phyloP scores from a whole-genome alignment of 2,797 vertebrate species.

The Cetoscarus ocellatus region DNA sequence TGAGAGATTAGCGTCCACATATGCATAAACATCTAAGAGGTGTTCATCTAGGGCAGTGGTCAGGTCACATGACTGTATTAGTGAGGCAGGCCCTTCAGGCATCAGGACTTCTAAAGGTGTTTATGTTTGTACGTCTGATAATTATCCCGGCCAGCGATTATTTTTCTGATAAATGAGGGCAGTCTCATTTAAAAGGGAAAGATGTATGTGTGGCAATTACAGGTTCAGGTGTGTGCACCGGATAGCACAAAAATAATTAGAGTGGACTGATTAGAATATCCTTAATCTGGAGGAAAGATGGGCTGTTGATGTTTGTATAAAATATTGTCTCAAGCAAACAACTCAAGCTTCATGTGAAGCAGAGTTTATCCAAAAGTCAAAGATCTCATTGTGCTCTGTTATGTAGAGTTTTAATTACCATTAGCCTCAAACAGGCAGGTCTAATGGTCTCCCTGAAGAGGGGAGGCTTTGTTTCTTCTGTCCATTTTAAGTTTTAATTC shows the following conservation, averaged over 20 bases:
- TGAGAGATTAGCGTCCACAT: constrained; percentile 80
- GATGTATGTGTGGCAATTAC: constrained; percentile 64
- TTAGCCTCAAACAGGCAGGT: constrained; percentile 48
- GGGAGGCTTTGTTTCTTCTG: constrained; percentile 52
- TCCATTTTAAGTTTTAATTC: constrained; percentile 34
- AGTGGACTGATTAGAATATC: constrained; percentile 75
- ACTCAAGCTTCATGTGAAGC: constrained; percentile 36
- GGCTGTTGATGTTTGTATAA: constrained; percentile 72
- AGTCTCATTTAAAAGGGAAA: constrained; percentile 78
- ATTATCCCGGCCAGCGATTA: constrained; percentile 71
- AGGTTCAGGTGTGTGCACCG: constrained; percentile 58
- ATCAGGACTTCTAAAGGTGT: constrained; percentile 80
- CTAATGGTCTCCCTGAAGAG: constrained; percentile 55
- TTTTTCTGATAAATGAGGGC: constrained; percentile 81
- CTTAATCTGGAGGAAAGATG: constrained; percentile 53
- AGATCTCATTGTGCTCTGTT: constrained; percentile 44
- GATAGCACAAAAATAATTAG: constrained; percentile 76
- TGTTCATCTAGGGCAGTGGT: constrained; percentile 82
- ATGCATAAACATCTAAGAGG: constrained; percentile 85
- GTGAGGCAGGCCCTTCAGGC: constrained; percentile 64
- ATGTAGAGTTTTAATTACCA: constrained; percentile 57
- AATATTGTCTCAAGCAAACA: constrained; percentile 51
- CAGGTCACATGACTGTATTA: constrained; percentile 82
- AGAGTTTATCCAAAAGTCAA: constrained; percentile 55
- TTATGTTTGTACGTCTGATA: constrained; percentile 80